Conservation (phyloP, 2,113 vertebrate genomes). For the Semicossyphus pulcher region DNA sequence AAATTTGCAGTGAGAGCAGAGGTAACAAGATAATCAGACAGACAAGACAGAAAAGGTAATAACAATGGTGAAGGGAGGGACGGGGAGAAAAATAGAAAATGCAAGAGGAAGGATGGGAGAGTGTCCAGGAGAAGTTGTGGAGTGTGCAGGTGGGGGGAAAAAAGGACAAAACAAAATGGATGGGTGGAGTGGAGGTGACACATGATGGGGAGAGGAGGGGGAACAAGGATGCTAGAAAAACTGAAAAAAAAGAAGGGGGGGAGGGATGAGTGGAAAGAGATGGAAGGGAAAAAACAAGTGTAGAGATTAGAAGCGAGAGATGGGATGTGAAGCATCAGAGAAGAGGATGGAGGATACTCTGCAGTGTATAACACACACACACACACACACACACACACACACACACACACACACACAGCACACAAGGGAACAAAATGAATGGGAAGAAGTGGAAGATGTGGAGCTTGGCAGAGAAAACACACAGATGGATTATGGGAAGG, state of each 20-base stretch:
- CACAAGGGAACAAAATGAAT: not conserved
- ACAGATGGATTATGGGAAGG: constrained; percentile 6
- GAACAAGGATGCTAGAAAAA: constrained; percentile 17
- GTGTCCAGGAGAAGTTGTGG: constrained; percentile 20
- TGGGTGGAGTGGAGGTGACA: constrained; percentile 22
- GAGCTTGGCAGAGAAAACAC: not conserved
- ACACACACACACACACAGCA: not conserved
- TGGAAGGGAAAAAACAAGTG: constrained; percentile 27
- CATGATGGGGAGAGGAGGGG: constrained; percentile 17
- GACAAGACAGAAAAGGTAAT: constrained; percentile 20
- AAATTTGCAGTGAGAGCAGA: constrained; percentile 15
- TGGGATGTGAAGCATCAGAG: constrained; percentile 37
- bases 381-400: not conserved
- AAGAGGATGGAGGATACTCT: constrained; percentile 22
- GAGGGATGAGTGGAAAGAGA: not conserved
- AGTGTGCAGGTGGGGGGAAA: not conserved
- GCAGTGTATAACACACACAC: constrained; percentile 14
- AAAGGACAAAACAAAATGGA: not conserved
- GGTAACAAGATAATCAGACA: constrained; percentile 38
- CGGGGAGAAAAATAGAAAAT: not conserved
- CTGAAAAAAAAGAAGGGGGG: constrained; percentile 11
- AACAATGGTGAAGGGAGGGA: constrained; percentile 1
- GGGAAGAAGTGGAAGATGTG: constrained; percentile 8
- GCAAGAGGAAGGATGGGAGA: not conserved
- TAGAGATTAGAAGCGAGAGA: constrained; percentile 35